Conservation (phyloP, 2,113 vertebrate genomes). For the Centropus unirufus region DNA sequence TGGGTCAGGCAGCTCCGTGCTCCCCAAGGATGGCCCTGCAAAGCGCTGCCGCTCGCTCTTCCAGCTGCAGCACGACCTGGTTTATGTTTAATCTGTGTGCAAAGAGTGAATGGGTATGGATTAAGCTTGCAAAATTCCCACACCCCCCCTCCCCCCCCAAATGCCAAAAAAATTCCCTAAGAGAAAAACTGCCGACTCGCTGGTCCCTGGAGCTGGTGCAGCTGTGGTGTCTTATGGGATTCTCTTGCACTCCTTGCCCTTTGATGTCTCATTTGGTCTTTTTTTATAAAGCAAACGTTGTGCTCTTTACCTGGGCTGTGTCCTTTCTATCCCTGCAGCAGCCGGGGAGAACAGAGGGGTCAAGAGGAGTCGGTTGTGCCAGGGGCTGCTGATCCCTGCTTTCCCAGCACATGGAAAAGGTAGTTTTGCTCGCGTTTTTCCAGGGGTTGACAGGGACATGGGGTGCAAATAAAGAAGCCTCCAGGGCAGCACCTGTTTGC, state of each 20-base stretch:
- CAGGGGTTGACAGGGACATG: accelerated
- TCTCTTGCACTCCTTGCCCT: slow-evolving; percentile 33
- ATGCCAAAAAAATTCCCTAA: accelerated
- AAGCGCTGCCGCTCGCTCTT: neutral
- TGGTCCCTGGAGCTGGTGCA: neutral
- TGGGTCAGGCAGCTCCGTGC: neutral
- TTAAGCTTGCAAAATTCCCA: neutral
- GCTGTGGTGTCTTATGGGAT: neutral
- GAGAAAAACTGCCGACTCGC: neutral
- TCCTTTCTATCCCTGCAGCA: neutral
- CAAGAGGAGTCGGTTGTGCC: accelerated
- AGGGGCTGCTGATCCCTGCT: neutral
- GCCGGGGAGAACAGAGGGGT: neutral
- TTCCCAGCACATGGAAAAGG: neutral
- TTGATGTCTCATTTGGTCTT: neutral
- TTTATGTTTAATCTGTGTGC: neutral
- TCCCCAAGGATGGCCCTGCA: neutral
- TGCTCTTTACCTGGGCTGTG: slow-evolving; percentile 8
- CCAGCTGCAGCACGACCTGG: neutral
- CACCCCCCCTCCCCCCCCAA: neutral
- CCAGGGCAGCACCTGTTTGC: neutral
- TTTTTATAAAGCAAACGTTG: slow-evolving; percentile 49
- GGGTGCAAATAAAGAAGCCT: neutral
- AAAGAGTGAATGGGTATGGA: neutral
- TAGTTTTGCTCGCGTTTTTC: accelerated